Evolutionary conservation across 2,797 vertebrate species (phyloP), one percentile per base, ranked within the genome.

Genomic region (Urophycis tenuis): DNA sequence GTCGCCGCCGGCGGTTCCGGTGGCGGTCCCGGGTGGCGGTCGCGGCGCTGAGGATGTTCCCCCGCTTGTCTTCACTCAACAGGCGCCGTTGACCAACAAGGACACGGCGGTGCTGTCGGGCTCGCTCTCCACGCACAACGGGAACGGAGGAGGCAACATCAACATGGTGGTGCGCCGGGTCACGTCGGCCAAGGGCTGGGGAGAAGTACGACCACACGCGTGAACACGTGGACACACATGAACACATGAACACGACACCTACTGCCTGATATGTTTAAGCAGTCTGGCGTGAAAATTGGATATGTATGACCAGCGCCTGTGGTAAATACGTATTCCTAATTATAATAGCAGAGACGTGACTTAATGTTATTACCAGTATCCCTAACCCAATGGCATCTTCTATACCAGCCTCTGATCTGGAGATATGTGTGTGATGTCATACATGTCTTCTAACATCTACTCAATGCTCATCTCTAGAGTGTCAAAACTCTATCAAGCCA

Each of bases 41-140:
- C 17, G 1, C 8, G 32, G 34, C 8, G 0, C 12, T 71, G 70
- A 30, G 22, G 32, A 29, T 75, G n/a, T n/a, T 64, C 45, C 25
- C 33, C 79, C 9, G n/a, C n/a, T 7, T n/a, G 11, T 82, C 71
- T 78, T 76, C 80, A 80, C 85, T 76, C 73, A n/a, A n/a, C n/a
- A 99, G 98, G 98, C 98, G 22, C 98, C 98, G 3, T 82, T 99
- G 87, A 99, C 97, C 0, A 93, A 94, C 71, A 92, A 93, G 0
- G 96, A 99, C 88, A 99, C 96, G 0, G 97, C 97, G 30, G 94
- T 99, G 89, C 93, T 99, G 49, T 96, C 97, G 6, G 98, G 98
- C 71, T 98, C 96, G 72, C 95, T 99, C 77, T 98, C 97, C 0
- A 99, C 97, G 0, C 96, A 98, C 89, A 98, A 99, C 1, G 98